A percentile compares a stretch with the other conserved stretches of the same genome.
Evolutionary conservation across 2,888 invertebrate species (phyloP).

Genomic region (Cosmia pyralina): DNA sequence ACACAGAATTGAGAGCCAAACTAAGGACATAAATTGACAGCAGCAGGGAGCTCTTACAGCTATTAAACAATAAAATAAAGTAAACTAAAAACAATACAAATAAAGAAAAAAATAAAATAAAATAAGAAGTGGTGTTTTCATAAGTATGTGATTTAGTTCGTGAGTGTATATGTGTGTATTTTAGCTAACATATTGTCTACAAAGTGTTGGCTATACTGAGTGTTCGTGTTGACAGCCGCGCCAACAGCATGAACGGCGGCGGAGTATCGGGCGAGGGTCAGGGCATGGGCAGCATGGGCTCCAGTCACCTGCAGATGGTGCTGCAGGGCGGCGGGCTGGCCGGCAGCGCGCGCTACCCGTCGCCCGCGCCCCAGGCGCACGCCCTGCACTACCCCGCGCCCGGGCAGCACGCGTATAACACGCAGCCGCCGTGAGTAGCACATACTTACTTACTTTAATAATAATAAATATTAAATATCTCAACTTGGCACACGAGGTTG

Average conservation of each 20-base stretch:
- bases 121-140: too few species aligned
- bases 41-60: too few species aligned
- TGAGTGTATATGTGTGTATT: too few species aligned
- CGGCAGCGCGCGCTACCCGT: constrained; percentile 75
- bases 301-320: constrained; percentile 87
- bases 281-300: constrained; percentile 47
- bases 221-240: constrained; percentile 67
- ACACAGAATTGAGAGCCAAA: too few species aligned
- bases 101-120: too few species aligned
- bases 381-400: constrained; percentile 70
- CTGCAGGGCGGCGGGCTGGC: constrained; percentile 81
- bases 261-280: constrained; percentile 49
- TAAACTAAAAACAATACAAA: too few species aligned
- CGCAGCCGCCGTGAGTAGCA: constrained; percentile 75
- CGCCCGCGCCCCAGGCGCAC: constrained; percentile 73
- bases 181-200: background rate
- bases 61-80: too few species aligned
- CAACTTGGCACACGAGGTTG: too few species aligned
- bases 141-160: too few species aligned
- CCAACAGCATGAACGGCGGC: constrained; percentile 80
- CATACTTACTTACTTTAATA: background rate
- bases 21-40: too few species aligned
- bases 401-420: constrained; percentile 74
- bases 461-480: too few species aligned
- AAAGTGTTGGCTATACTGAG: background rate